A percentile compares a stretch with the other conserved stretches of the same genome.
These are phyloP conservation scores for Acrobasis suavella DNA, from an alignment of 2,888 invertebrate genomes.

Conservation along the genomic window DNA sequence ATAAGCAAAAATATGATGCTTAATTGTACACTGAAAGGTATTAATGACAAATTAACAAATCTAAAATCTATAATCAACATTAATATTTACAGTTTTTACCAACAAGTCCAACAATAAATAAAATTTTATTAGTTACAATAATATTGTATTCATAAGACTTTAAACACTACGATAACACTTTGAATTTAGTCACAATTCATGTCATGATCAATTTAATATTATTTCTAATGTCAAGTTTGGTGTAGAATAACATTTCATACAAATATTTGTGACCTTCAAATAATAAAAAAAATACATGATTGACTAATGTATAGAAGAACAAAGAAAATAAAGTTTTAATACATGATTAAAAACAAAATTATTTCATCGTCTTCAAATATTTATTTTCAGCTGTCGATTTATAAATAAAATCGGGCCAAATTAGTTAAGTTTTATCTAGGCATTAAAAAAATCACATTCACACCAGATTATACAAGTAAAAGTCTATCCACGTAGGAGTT, in stretches of 20 bases:
- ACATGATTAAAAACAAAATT: conserved; percentile 31
- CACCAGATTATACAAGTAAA: conserved; percentile 4
- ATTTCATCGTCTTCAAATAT: conserved; percentile 27
- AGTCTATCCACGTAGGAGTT: background rate
- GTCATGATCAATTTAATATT: conserved; percentile 53
- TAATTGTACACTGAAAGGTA: conserved; percentile 30
- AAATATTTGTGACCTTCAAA: conserved; percentile 55
- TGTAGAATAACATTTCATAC: conserved; percentile 41
- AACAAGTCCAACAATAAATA: conserved; percentile 61
- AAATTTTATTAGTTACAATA: conserved; percentile 54
- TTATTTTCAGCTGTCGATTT: conserved; percentile 21
- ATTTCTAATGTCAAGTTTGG: conserved; percentile 39
- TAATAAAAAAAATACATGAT: conserved; percentile 54
- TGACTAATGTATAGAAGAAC: conserved; percentile 44
- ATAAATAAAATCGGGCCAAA: conserved; percentile 17
- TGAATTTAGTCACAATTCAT: conserved; percentile 52
- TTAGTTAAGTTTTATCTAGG: conserved; percentile 4
- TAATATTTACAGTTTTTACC: conserved; percentile 46
- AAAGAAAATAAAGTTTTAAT: conserved; percentile 41
- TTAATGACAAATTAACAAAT: conserved; percentile 33
- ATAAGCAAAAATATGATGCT: conserved; percentile 9
- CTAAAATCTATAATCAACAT: conserved; percentile 40
- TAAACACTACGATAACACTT: conserved; percentile 42
- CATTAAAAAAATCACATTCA: conserved; percentile 9
- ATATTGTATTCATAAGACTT: conserved; percentile 44